Base-by-base conservation (phyloP, 2,113 vertebrate species). In the Tor tambroides region DNA sequence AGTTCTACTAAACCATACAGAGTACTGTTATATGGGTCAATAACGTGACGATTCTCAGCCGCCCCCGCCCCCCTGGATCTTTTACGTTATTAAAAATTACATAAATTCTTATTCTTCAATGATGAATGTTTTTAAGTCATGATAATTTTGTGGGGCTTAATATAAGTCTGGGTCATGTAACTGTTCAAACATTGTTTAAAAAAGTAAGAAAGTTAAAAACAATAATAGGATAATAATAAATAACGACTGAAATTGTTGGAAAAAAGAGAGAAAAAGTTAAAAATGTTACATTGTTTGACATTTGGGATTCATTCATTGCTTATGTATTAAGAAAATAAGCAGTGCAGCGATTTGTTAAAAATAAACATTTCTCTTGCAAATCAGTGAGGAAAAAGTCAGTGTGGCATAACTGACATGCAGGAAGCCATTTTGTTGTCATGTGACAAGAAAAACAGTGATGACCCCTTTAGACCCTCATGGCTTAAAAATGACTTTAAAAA, bases 401-500 rank as follows among this genome's bases (percentile, higher is more conserved):
- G 65, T 71, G 32, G 11, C 38, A 14, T 26, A 19, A 75, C 23
- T 75, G 23, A 46, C 38, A 75, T 75, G 72, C 38, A 26, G 72
- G 72, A 75, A 75, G 72, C 72, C 72, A 75, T 75, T 75, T 75
- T 75, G 72, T 75, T 43, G 72, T 75, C 72, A 75, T 75, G 72
- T 75, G 72, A 46, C 43, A 46, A 72, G 35, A 41, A 41, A 41
- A 41, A 41, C 35, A 74, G 35, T 21, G 69, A 23, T 1, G 35
- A 23, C 10, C 72, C 72, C 72, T 43, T 43, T 23, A 46, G 72
- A 75, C 71, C 71, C 38, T 2, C 21, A 41, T 6, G 35, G 6
- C 72, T 23, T 71, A 26, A 30, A 61, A 69, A 30, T 6, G 5
- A 28, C 63, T 67, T 65, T 11, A 41, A 72, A 35, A 38, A n/a